Percentiles rank a stretch among this genome's conserved stretches.
phyloP scores from a whole-genome alignment of 92 coral and sea anemone genomes.

The Paramuricea clavata region DNA sequence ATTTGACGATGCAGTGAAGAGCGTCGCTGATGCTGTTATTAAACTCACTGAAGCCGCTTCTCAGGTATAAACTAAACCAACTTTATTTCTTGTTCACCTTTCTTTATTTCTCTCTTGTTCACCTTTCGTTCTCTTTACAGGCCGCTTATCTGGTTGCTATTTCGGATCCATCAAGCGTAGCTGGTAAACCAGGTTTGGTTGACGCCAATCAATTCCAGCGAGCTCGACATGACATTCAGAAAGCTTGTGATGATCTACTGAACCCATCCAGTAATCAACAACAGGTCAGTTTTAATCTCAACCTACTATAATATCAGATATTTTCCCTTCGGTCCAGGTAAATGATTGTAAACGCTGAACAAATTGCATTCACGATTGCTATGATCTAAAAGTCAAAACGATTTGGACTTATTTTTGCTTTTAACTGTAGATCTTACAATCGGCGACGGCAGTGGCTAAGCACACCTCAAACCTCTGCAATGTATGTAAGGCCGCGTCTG shows the following conservation, averaged over 20 bases:
- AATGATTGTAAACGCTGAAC: too few species aligned
- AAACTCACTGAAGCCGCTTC: constrained; percentile 97
- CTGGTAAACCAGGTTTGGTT: constrained; percentile 95
- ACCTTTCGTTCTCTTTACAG: constrained; percentile 60
- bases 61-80: constrained; percentile 72
- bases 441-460: constrained; percentile 97
- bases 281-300: constrained; percentile 85
- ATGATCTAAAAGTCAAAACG: too few species aligned
- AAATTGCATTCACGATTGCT: too few species aligned
- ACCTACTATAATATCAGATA: too few species aligned
- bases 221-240: constrained; percentile 89
- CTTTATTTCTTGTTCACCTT: background rate
- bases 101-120: background rate
- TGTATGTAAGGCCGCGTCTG: constrained; percentile 97
- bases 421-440: constrained; percentile 77
- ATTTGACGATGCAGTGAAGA: constrained; percentile 85
- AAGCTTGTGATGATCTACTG: constrained; percentile 86
- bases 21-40: constrained; percentile 93
- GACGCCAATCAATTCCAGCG: constrained; percentile 93
- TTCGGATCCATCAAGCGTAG: constrained; percentile 97
- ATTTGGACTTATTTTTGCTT: background rate
- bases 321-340: too few species aligned
- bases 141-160: constrained; percentile 98
- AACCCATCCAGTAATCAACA: constrained; percentile 93
- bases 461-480: constrained; percentile 99